Percentiles rank a stretch among this genome's conserved stretches.
Evolutionary conservation across 2,113 vertebrate species (phyloP).

Genomic region (Agelaius tricolor): DNA sequence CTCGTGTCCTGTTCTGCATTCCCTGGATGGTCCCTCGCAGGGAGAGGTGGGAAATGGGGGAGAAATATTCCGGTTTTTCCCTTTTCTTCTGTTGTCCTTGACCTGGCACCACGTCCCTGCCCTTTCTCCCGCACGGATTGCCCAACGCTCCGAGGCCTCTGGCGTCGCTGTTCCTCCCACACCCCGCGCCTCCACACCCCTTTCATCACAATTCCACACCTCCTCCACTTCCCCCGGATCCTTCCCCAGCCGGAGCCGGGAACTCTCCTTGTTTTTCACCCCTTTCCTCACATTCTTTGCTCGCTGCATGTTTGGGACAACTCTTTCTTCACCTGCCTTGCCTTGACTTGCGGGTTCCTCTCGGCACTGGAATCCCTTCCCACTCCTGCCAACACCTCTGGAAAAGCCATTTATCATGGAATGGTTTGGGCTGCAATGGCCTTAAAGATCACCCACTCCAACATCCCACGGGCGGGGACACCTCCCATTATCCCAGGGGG

Average conservation of each 20-base stretch:
- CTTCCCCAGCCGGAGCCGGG: not conserved
- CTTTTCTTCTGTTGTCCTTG: not conserved
- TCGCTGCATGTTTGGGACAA: not conserved
- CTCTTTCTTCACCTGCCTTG: not conserved
- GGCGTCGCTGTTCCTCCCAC: not conserved
- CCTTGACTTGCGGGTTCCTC: not conserved
- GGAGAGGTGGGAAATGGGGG: not conserved
- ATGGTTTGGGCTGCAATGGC: not conserved
- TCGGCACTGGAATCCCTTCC: not conserved
- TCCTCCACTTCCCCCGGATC: not conserved
- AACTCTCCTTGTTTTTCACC: not conserved
- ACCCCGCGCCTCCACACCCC: slow-evolving; percentile 23
- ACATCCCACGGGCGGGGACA: not conserved
- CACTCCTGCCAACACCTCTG: not conserved
- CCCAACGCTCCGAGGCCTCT: not conserved
- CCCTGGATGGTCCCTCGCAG: not conserved
- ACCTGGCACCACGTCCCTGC: not conserved
- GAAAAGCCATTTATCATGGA: not conserved
- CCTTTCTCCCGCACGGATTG: not conserved
- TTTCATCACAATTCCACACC: slow-evolving; percentile 29
- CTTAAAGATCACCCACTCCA: not conserved
- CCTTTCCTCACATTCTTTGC: not conserved
- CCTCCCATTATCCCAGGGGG: rapidly evolving
- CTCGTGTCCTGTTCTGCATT: not conserved
- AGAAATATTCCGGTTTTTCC: not conserved